Conservation (phyloP, 2,797 vertebrate species). For the Mus caroli region DNA sequence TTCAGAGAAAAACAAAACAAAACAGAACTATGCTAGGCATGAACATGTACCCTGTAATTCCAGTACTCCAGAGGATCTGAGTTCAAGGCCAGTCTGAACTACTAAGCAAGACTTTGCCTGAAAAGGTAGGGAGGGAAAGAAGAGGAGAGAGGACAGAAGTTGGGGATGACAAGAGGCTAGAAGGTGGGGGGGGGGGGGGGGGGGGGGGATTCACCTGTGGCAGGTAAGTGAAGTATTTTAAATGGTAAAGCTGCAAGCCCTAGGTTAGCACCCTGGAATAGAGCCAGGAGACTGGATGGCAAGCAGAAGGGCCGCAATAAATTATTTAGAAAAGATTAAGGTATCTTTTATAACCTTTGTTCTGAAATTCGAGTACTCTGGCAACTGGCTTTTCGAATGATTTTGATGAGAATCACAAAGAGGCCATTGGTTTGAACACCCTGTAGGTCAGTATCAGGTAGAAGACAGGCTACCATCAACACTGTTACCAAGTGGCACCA, state of each 20-base stretch:
- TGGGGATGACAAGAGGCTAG: not conserved
- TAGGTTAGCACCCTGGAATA: constrained; percentile 5
- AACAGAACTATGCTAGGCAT: not conserved
- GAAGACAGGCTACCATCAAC: not conserved
- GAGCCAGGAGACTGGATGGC: not conserved
- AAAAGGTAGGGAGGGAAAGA: not conserved
- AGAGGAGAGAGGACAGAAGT: too few relatives aligned
- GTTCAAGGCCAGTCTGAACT: not conserved
- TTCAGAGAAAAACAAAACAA: not conserved
- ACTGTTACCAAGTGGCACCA: not conserved
- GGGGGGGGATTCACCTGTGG: not conserved
- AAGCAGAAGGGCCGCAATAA: not conserved
- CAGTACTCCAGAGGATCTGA: not conserved
- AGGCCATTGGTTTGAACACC: constrained; percentile 48
- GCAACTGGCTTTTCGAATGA: constrained; percentile 17
- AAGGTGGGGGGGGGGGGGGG: not conserved
- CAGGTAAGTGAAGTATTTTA: constrained; percentile 1
- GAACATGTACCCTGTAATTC: not conserved
- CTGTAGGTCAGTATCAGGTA: constrained; percentile 32
- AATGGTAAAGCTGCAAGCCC: not conserved
- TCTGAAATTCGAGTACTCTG: not conserved
- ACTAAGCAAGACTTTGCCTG: not conserved
- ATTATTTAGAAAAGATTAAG: constrained; percentile 60
- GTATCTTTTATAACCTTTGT: not conserved
- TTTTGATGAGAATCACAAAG: constrained; percentile 23